Evolutionary conservation across 2,113 vertebrate genomes (phyloP).

Genomic region (Mola mola): DNA sequence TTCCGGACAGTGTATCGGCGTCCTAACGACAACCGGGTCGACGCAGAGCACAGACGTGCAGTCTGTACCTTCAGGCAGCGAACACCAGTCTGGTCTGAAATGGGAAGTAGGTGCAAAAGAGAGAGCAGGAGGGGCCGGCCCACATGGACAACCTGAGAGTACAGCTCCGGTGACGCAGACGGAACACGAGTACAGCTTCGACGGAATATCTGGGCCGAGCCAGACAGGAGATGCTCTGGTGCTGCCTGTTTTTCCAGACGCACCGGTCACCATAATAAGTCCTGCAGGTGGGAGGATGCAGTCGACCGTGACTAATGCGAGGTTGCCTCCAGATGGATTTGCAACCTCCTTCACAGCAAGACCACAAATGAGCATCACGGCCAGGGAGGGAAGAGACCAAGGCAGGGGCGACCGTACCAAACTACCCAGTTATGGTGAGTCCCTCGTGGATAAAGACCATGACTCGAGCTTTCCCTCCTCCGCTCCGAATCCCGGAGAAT

Average conservation of each 20-base stretch:
- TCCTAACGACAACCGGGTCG: constrained; percentile 5
- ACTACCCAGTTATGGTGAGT: not conserved
- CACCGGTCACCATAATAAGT: not conserved
- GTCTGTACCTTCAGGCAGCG: constrained; percentile 15
- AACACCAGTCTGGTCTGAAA: constrained; percentile 19
- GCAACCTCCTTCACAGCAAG: constrained; percentile 1
- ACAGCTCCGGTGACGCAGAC: constrained; percentile 39
- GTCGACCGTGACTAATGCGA: not conserved
- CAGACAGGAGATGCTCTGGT: constrained; percentile 8
- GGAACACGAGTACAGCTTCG: constrained; percentile 48
- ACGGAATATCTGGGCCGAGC: constrained; percentile 49
- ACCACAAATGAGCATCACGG: constrained; percentile 8
- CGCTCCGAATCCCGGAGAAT: constrained; percentile 3
- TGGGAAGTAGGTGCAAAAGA: constrained; percentile 35
- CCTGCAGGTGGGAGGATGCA: constrained; percentile 33
- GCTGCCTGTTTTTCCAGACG: constrained; percentile 7
- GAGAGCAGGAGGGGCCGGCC: constrained; percentile 41
- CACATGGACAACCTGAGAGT: constrained; percentile 46
- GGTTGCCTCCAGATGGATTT: constrained; percentile 11
- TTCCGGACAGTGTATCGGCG: constrained; percentile 33
- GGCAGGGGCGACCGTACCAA: not conserved
- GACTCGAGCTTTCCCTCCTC: constrained; percentile 27
- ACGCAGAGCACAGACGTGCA: constrained; percentile 6
- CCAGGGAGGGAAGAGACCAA: constrained; percentile 6
- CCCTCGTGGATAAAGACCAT: constrained; percentile 23